Evolutionary conservation across 2,888 invertebrate species (phyloP).

Genomic region (Clistopyga incitator): DNA sequence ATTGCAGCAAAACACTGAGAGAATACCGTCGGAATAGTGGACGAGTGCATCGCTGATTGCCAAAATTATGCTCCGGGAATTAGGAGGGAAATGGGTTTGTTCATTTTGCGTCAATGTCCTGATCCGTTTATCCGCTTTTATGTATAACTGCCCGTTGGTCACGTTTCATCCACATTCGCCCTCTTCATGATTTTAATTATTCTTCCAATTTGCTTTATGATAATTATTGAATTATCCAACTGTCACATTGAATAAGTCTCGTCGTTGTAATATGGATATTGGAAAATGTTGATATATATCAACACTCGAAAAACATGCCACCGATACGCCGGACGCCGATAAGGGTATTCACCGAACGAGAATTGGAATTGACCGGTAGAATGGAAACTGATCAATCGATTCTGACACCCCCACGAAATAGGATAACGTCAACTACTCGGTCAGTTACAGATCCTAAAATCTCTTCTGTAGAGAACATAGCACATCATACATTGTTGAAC

Average conservation of each 20-base stretch:
- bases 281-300: neutral
- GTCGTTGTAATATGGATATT: neutral
- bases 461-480: too few species aligned
- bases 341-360: too few species aligned
- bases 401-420: too few species aligned
- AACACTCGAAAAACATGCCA: too few species aligned
- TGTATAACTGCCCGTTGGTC: constrained; percentile 30
- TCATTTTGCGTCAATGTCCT: constrained; percentile 41
- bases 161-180: neutral
- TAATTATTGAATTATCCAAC: constrained; percentile 66
- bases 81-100: constrained; percentile 52
- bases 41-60: constrained; percentile 46
- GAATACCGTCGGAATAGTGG: neutral
- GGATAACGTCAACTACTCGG: too few species aligned
- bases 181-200: constrained; percentile 66
- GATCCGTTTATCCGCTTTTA: constrained; percentile 58
- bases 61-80: constrained; percentile 68
- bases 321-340: too few species aligned
- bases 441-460: too few species aligned
- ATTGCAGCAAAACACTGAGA: neutral
- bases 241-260: neutral
- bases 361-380: too few species aligned
- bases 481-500: too few species aligned
- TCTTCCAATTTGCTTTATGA: constrained; percentile 64
- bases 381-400: too few species aligned